These are phyloP conservation scores for Callipepla californica DNA, from an alignment of 2,113 vertebrate species.

Conservation along the genomic window DNA sequence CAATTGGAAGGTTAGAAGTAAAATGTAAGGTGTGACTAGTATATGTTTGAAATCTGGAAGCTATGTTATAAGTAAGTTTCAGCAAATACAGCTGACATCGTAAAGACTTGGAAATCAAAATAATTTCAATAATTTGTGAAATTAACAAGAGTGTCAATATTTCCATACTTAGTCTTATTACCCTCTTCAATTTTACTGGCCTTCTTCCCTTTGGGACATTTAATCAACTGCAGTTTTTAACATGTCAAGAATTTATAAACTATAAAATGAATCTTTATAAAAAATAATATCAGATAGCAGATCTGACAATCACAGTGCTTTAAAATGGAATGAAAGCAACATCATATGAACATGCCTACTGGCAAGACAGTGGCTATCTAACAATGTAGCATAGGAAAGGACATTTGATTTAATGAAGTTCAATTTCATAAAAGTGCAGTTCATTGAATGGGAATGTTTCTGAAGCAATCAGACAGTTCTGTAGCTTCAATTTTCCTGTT, in stretches of 20 bases:
- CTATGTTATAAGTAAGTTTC: neutral
- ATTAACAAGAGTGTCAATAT: slow-evolving; percentile 12
- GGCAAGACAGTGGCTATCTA: neutral
- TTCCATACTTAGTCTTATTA: slow-evolving; percentile 26
- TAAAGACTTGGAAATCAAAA: slow-evolving; percentile 27
- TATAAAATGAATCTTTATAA: slow-evolving; percentile 6
- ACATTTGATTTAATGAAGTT: slow-evolving; percentile 56
- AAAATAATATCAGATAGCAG: slow-evolving; percentile 32
- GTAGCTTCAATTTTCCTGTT: neutral
- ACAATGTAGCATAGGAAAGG: neutral
- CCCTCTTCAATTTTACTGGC: neutral
- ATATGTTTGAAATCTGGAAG: neutral
- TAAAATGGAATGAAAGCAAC: slow-evolving; percentile 9
- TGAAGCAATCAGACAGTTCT: neutral
- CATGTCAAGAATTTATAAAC: slow-evolving; percentile 17
- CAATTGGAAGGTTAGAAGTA: neutral
- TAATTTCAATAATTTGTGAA: slow-evolving; percentile 44
- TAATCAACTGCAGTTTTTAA: neutral
- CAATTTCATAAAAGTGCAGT: slow-evolving; percentile 29
- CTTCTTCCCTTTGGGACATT: neutral
- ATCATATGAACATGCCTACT: neutral
- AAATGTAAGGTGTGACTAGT: neutral
- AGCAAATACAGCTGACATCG: neutral
- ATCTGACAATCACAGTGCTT: neutral
- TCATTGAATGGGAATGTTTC: slow-evolving; percentile 40